Percentiles rank a stretch among this genome's conserved stretches.
Evolutionary conservation across 1,140 invertebrate species (phyloP).

Genomic region (Sminthurides bifidus): DNA sequence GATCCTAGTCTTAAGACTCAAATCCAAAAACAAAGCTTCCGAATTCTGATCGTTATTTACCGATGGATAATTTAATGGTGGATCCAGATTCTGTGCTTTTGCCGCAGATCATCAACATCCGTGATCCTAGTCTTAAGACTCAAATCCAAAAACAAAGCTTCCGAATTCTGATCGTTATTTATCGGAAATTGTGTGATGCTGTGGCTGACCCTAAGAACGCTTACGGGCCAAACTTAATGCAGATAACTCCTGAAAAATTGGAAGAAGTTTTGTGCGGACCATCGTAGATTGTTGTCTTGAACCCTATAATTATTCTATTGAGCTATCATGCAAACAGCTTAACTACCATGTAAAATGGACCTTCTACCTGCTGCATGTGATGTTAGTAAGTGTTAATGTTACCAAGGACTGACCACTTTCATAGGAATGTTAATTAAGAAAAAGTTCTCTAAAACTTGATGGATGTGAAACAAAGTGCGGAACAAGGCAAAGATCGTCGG

Average conservation of each 20-base stretch:
- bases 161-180: conserved; percentile 75
- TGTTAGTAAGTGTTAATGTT: neutral
- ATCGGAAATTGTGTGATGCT: conserved; percentile 69
- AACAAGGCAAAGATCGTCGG: too few relatives aligned
- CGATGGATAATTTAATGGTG: conserved; percentile 44
- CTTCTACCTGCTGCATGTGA: neutral
- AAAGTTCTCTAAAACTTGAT: too few relatives aligned
- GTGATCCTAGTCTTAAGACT: conserved; percentile 33
- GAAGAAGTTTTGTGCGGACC: conserved; percentile 40
- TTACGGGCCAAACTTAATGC: conserved; percentile 58
- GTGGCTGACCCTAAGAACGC: conserved; percentile 62
- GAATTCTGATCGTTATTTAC: conserved; percentile 78
- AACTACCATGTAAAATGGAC: neutral
- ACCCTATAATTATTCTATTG: neutral
- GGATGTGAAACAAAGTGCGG: too few relatives aligned
- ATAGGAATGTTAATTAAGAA: neutral
- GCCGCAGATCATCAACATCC: conserved; percentile 63
- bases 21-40: conserved; percentile 66
- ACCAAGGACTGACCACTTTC: neutral
- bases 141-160: conserved; percentile 65
- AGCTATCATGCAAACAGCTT: neutral
- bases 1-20: conserved; percentile 36
- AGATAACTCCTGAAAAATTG: conserved; percentile 63
- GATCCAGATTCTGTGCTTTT: conserved; percentile 68
- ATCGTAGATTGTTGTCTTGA: neutral